Evolutionary conservation across 2,797 vertebrate genomes (phyloP), one percentile per base, ranked within the genome.

Genomic region (Syncerus caffer): DNA sequence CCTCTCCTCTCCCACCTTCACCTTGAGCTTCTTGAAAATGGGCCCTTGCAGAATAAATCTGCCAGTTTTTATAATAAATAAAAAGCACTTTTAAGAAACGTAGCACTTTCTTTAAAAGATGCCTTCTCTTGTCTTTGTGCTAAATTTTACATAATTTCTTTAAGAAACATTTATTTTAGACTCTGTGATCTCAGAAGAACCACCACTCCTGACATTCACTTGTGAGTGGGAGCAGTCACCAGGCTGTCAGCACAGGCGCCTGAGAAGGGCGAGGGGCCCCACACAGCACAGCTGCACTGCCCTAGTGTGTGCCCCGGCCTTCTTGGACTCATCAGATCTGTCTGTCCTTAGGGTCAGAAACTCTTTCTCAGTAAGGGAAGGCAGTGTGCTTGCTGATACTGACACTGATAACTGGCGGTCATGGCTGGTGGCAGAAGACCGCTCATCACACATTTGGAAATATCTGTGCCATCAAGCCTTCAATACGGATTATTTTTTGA

Each of bases 1-100:
- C 3, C 57, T 79, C 64, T 53, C 84, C 47, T 80, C 89, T 92
- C 21, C 71, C 58, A 25, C 91, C 51, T 97, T 93, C 67, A 82
- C 89, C 92, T 92, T 47, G 27, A 95, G 90, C 94, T 95, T 96
- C 92, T 87, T 95, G 89, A 97, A 95, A 95, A 95, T 84, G 96
- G 95, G 53, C 92, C 96, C 88, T 57, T 27, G 78, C 19, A 25
- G 80, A 98, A 98, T 98, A 98, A 98, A 98, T 67, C 90, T 97
- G 89, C 94, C 58, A 7, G 58, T 97, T 98, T 98, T 97, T 97
- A 83, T 38, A 71, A 71, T 97, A 98, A 94, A 71, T 34, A 71
- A 74, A 42, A 74, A 79, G 1, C 7, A 67, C 15, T 58, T 89
- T 88, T 67, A 91, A 85, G n/a, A 94, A 93, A 94, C 3, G 3